Evolutionary conservation across 2,797 vertebrate genomes (phyloP), one percentile per base, ranked within the genome.

Genomic region (Eulemur mongoz): DNA sequence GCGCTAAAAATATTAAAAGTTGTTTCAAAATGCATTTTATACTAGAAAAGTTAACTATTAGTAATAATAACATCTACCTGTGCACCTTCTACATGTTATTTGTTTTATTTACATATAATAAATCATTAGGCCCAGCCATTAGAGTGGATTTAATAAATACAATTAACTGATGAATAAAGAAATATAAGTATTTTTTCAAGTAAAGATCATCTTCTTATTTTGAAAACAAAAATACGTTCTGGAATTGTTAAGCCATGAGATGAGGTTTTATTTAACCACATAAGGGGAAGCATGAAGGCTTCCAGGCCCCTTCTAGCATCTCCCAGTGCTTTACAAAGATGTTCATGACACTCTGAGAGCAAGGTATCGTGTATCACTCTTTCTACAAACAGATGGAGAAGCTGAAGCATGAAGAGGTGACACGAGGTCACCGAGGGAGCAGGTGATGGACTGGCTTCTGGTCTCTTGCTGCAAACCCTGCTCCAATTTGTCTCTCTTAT

Each of bases 311-410:
- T 90, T 93, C 12, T 2, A 40, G 73, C 73, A 17, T 27, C 67
- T 76, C 80, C 38, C 1, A 10, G 78, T 1, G 48, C 40, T 93
- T 67, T 45, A 40, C 63, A 67, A 78, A 91, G 96, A 79, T 48
- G 73, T 27, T 50, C 63, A 13, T 0, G 18, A 45, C 38, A 18
- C 81, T n/a, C 61, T 8, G 75, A 65, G 78, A 72, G 54, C 69
- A 25, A 43, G 48, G 57, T 50, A 13, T 45, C 57, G 0, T 17
- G 52, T 80, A 22, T 83, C 76, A 76, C 32, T 75, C 82, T 85
- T 67, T 35, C 87, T 17, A 88, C 18, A 38, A 81, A 52, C 83
- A 73, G 75, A 84, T 38, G 87, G 89, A 85, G 94, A 97, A 59
- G 57, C 79, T 30, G 72, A 92, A 88, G 57, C 94, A 38, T 38